Evolutionary conservation across 2,888 invertebrate species (phyloP), one percentile per base, ranked within the genome.

Genomic region (Monochamus alternatus): DNA sequence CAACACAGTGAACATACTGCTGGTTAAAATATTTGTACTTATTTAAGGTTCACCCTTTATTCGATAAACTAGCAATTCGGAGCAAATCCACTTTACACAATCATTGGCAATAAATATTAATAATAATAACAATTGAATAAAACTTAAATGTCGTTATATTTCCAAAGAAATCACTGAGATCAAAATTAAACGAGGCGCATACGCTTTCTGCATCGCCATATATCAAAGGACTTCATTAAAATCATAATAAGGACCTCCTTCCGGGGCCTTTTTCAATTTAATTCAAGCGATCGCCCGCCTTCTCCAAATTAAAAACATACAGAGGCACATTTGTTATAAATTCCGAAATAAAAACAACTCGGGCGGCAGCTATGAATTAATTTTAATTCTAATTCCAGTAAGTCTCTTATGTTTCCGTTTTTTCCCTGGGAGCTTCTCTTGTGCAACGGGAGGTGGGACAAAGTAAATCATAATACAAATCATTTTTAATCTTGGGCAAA

Each of bases 391-490:
- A 84, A 85, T 85, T 81, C 82, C 73, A 78, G 76, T 83, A 82
- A 84, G 81, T 81, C 84, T 80, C 82, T 83, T 80, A 83, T 81
- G 81, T 84, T 84, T 81, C 78, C 80, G 76, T 74, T 81, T 79
- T 77, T 67, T 77, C 76, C 75, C 8, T 3, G 76, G 22, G 73
- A 43, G 47, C 74, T 81, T 79, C 83, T 84, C 83, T 84, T 86
- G 84, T 85, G 81, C 81, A 78, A 83, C 84, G 83, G 80, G 77
- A 80, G 78, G 80, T 79, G 80, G 78, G 75, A 81, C 80, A 81
- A 81, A 81, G 84, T 82, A 83, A 84, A 86, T 85, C 83, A 82
- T 85, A 85, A 86, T 85, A 85, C 85, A 86, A 86, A 86, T 86
- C 83, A 83, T 85, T 85, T 85, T 86, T 86, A 86, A 86, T 86